Evolutionary conservation across 2,797 vertebrate species (phyloP).

Genomic region (Lepilemur ruficaudatus): DNA sequence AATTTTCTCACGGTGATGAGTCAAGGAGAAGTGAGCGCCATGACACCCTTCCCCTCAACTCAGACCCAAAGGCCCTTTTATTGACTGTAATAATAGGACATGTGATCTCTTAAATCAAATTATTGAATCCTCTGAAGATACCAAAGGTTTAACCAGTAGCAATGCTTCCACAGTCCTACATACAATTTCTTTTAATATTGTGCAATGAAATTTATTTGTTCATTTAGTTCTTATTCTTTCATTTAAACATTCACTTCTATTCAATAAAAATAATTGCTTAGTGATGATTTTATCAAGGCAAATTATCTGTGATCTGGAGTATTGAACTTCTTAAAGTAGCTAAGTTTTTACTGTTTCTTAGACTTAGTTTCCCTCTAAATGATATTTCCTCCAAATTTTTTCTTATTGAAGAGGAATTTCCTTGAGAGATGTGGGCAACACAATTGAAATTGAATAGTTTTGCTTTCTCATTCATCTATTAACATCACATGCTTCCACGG

Average conservation of each 20-base stretch:
- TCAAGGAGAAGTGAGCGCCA: not conserved
- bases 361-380: not conserved
- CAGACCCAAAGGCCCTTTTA: not conserved
- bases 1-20: not conserved
- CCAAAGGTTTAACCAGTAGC: not conserved
- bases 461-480: not conserved
- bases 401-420: not conserved
- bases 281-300: not conserved
- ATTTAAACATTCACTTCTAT: not conserved
- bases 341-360: slow-evolving; percentile 7
- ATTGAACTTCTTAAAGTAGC: not conserved
- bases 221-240: not conserved
- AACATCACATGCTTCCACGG: not conserved
- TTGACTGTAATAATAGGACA: not conserved
- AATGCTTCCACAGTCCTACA: not conserved
- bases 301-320: not conserved
- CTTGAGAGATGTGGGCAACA: not conserved
- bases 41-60: not conserved
- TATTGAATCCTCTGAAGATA: not conserved
- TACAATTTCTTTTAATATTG: not conserved
- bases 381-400: not conserved
- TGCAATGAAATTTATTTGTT: not conserved
- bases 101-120: not conserved
- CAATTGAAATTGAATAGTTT: not conserved
- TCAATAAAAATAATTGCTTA: not conserved